A percentile compares a stretch with the other conserved stretches of the same genome.
phyloP scores from a whole-genome alignment of 2,113 vertebrate species.

The Forbesichthys papilliferus region DNA sequence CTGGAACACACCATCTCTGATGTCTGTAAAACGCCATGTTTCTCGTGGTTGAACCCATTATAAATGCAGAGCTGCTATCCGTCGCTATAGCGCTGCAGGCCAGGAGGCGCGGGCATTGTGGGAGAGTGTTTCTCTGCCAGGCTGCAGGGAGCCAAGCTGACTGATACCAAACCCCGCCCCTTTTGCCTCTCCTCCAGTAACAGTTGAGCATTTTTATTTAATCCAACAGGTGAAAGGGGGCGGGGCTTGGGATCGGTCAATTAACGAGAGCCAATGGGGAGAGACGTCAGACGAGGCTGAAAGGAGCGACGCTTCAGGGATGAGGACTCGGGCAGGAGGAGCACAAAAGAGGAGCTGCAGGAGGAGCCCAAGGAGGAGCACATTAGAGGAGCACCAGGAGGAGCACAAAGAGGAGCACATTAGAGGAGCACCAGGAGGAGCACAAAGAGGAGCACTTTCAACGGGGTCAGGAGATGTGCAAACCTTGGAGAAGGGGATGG shows the following conservation, averaged over 20 bases:
- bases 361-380: no score
- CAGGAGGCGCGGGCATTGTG: constrained; percentile 23
- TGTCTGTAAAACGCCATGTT: constrained; percentile 44
- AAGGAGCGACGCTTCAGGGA: constrained; percentile 36
- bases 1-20: constrained; percentile 47
- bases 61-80: constrained; percentile 45
- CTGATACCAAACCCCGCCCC: no score
- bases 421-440: not conserved
- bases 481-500: constrained; percentile 1
- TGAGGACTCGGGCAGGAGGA: constrained; percentile 23
- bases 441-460: constrained; percentile 27
- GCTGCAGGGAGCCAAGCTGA: not conserved
- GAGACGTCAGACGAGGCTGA: constrained; percentile 36
- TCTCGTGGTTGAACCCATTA: constrained; percentile 41
- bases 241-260: constrained; percentile 20
- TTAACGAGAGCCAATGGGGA: constrained; percentile 46
- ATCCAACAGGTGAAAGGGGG: no score
- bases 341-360: no score
- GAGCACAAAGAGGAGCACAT: not conserved
- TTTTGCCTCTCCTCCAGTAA: no score
- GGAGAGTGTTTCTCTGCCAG: constrained; percentile 39
- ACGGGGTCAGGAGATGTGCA: constrained; percentile 29
- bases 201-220: no score
- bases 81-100: constrained; percentile 3
- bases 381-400: not conserved